Percentiles rank a stretch among this genome's conserved stretches.
These are phyloP conservation scores for Stenurella melanura DNA, from an alignment of 2,888 invertebrate genomes.

Conservation along the genomic window DNA sequence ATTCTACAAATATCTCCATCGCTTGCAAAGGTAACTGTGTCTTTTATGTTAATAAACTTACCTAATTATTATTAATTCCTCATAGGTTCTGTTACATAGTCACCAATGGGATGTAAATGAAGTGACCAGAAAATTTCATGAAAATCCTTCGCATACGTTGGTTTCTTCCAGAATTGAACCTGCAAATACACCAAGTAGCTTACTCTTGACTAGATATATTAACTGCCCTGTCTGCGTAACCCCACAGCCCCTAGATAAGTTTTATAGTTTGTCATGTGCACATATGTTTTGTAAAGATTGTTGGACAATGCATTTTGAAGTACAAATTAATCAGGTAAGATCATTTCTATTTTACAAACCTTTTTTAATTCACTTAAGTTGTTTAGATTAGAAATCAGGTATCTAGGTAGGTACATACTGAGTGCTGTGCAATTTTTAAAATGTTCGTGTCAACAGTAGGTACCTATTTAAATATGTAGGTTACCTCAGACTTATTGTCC, in stretches of 20 bases:
- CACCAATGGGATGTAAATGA: conserved; percentile 92
- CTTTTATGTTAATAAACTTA: neutral
- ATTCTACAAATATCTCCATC: conserved; percentile 92
- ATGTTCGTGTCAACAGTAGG: too few relatives aligned
- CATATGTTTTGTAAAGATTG: conserved; percentile 97
- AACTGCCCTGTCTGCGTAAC: conserved; percentile 87
- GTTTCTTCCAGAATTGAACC: conserved; percentile 78
- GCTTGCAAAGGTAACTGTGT: conserved; percentile 84
- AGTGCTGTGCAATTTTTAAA: too few relatives aligned
- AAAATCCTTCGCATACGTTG: conserved; percentile 79
- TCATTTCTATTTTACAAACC: neutral
- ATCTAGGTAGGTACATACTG: too few relatives aligned
- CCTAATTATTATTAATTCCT: conserved; percentile 34
- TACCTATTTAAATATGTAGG: too few relatives aligned
- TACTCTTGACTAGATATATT: conserved; percentile 67
- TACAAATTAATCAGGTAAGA: conserved; percentile 92
- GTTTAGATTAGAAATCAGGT: too few relatives aligned
- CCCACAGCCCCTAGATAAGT: conserved; percentile 81
- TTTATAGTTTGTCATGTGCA: conserved; percentile 89
- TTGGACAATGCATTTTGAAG: conserved; percentile 97
- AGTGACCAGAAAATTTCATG: conserved; percentile 87
- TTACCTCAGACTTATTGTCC: too few relatives aligned
- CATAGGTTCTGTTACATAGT: conserved; percentile 87
- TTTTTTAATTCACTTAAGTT: neutral
- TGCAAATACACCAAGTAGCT: conserved; percentile 68